phyloP scores from a whole-genome alignment of 2,888 invertebrate genomes.

The Peribatodes rhomboidaria region DNA sequence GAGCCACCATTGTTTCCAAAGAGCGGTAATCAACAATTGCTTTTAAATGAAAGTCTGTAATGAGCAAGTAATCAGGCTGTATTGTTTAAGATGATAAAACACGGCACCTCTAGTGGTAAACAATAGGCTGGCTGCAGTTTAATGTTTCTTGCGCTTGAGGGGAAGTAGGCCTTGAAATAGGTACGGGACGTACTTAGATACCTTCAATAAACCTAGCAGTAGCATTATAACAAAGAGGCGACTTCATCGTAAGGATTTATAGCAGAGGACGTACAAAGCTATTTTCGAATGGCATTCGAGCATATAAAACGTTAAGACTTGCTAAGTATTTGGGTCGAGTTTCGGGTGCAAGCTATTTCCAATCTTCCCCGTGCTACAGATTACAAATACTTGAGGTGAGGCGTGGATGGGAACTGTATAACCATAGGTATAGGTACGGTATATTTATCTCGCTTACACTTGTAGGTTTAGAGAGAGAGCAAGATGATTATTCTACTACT shows the following conservation, averaged over 20 bases:
- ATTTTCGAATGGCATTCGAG: slow-evolving; percentile 53
- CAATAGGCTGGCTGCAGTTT: slow-evolving; percentile 47
- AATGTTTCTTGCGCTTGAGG: slow-evolving; percentile 37
- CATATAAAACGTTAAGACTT: slow-evolving; percentile 53
- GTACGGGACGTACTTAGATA: background rate
- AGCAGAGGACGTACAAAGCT: slow-evolving; percentile 44
- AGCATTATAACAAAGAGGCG: slow-evolving; percentile 17
- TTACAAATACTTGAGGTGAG: slow-evolving; percentile 47
- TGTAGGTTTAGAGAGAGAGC: slow-evolving; percentile 11
- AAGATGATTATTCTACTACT: background rate
- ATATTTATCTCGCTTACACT: slow-evolving; percentile 32
- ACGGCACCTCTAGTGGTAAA: slow-evolving; percentile 43
- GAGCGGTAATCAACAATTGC: slow-evolving; percentile 36
- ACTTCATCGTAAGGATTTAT: slow-evolving; percentile 32
- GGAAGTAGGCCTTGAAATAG: slow-evolving; percentile 35
- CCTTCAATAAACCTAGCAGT: slow-evolving; percentile 2
- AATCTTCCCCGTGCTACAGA: slow-evolving; percentile 66
- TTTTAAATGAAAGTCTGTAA: slow-evolving; percentile 47
- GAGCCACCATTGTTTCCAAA: slow-evolving; percentile 37
- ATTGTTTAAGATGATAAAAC: slow-evolving; percentile 49
- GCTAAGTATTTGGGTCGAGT: slow-evolving; percentile 70
- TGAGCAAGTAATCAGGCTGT: slow-evolving; percentile 45
- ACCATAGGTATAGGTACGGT: too few species aligned
- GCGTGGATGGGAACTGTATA: slow-evolving; percentile 11
- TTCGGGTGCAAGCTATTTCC: slow-evolving; percentile 74